Base-by-base conservation (phyloP, 2,888 invertebrate genomes). In the Caenorhabditis virilis region DNA sequence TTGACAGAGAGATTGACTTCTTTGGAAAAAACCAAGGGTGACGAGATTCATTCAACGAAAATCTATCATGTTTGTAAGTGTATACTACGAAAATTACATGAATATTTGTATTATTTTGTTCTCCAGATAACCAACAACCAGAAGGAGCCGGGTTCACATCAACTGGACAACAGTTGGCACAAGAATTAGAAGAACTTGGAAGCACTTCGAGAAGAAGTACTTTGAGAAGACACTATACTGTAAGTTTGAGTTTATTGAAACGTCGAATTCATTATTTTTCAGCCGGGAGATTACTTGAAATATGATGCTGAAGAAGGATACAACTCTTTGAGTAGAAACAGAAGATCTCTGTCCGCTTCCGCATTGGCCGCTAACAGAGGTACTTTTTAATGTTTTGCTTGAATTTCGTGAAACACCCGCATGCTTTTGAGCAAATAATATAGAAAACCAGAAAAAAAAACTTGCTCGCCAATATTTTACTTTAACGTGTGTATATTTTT, bases 11-110 rank as follows among this genome's bases (percentile, higher is more conserved):
- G 83, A 22, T 58, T 83, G 60, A 76, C 79, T 6, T 80, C 83
- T 9, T 64, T 83, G 20, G 79, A 79, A 56, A 74, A 77, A 51
- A 69, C 72, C 35, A 70, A 73, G 58, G 83, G 82, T 48, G 83
- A 83, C 52, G 83, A 83, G 61, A 78, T 83, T 30, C 83, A 83
- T 55, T 78, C 81, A n/a, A 83, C 83, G 3, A 83, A 82, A 69
- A 83, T 83, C 68, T 83, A 83, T 66, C 83, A 83, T 69, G 83
- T 83, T 59, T 83, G 79, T 79, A 60, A 80, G 81, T 78, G 13
- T 7, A n/a, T n/a, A n/a, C n/a, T n/a, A n/a, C n/a, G n/a, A n/a
- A n/a, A n/a, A n/a, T n/a, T n/a, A n/a, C n/a, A n/a, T n/a, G n/a
- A n/a, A n/a, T n/a, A n/a, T n/a, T n/a, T n/a, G n/a, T n/a, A n/a